phyloP scores from a whole-genome alignment of 2,888 invertebrate species.

The Tribolium freemani region DNA sequence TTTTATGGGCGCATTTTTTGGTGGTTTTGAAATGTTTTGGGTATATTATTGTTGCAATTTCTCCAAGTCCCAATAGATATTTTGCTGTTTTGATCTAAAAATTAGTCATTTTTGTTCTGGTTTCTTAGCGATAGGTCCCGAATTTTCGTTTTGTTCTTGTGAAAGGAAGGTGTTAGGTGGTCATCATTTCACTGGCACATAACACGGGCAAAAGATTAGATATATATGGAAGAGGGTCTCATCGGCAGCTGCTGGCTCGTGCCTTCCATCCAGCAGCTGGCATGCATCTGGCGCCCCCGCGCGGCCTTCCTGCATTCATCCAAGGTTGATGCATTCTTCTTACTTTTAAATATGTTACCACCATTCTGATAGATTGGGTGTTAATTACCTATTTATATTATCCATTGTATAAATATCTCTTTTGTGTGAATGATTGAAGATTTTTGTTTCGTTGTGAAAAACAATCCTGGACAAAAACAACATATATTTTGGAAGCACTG shows the following conservation, averaged over 20 bases:
- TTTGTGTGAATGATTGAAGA: neutral
- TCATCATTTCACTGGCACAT: conserved; percentile 36
- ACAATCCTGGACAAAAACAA: neutral
- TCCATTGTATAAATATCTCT: neutral
- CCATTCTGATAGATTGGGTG: neutral
- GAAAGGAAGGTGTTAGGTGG: conserved; percentile 28
- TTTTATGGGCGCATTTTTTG: neutral
- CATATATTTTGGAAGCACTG: conserved; percentile 17
- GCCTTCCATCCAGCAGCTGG: conserved; percentile 46
- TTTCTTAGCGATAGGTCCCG: no score
- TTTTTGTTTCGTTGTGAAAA: neutral
- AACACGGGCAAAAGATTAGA: conserved; percentile 40
- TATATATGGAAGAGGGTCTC: conserved; percentile 36
- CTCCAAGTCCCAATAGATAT: no score
- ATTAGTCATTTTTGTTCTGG: neutral
- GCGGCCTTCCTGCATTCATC: conserved; percentile 44
- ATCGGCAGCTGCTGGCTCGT: conserved; percentile 47
- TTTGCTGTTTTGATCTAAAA: no score
- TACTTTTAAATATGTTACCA: conserved; percentile 3
- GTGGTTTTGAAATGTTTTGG: no score
- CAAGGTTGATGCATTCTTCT: conserved; percentile 44
- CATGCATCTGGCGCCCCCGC: conserved; percentile 49
- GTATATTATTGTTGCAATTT: no score
- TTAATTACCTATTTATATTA: conserved; percentile 7
- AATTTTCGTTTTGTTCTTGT: neutral